phyloP scores from a whole-genome alignment of 2,797 vertebrate species.

The Yasuhikotakia modesta region DNA sequence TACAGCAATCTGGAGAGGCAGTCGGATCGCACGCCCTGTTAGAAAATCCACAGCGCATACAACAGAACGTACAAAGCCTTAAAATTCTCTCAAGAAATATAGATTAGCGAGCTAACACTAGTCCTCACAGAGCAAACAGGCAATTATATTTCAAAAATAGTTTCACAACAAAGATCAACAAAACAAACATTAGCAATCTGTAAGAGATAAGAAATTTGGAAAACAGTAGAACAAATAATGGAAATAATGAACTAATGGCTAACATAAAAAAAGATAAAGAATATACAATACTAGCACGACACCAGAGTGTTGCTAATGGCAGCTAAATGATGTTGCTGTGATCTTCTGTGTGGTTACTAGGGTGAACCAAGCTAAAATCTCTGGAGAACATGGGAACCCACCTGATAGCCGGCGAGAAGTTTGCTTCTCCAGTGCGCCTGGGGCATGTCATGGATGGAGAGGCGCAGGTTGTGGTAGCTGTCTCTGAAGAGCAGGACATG shows the following conservation, averaged over 20 bases:
- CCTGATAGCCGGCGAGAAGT: slow-evolving; percentile 96
- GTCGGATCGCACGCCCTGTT: slow-evolving; percentile 36
- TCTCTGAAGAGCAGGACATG: slow-evolving; percentile 97
- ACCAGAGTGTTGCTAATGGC: too few species aligned
- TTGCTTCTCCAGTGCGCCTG: slow-evolving; percentile 98
- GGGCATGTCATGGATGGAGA: slow-evolving; percentile 97
- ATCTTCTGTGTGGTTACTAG: too few species aligned
- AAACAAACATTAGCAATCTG: background rate
- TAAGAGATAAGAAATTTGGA: background rate
- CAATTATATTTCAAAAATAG: background rate
- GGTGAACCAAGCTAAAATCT: too few species aligned
- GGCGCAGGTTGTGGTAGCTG: slow-evolving; percentile 98
- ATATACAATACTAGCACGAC: too few species aligned
- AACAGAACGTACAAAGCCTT: slow-evolving; percentile 27
- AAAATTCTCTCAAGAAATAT: slow-evolving; percentile 8
- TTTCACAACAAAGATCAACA: slow-evolving; percentile 22
- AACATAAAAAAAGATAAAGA: too few species aligned
- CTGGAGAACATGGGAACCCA: slow-evolving; percentile 63
- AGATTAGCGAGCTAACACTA: background rate
- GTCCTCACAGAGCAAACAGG: too few species aligned
- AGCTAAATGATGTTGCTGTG: too few species aligned
- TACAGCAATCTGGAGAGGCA: slow-evolving; percentile 41
- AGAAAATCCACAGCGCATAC: slow-evolving; percentile 38
- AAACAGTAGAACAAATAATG: background rate
- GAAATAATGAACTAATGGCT: too few species aligned